These are phyloP conservation scores for Petrocephalus microphthalmus DNA, from an alignment of 2,113 vertebrate species.

Conservation along the genomic window DNA sequence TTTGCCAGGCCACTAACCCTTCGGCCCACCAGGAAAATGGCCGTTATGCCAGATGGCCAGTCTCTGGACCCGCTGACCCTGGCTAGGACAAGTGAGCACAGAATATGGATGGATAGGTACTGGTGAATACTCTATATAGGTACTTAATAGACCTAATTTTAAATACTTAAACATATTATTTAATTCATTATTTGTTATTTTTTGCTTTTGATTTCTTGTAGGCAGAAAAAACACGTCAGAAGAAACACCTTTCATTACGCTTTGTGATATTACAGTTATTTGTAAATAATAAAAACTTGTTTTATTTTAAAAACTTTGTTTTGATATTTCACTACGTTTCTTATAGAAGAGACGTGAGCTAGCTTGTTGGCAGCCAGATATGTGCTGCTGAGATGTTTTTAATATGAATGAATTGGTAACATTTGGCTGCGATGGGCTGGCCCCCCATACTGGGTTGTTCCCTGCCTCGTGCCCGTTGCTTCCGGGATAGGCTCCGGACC, in stretches of 20 bases:
- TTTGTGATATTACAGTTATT: too few species aligned
- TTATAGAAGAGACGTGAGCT: too few species aligned
- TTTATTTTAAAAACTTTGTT: too few species aligned
- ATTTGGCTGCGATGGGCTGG: too few species aligned
- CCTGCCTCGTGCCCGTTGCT: too few species aligned
- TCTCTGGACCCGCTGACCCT: not conserved
- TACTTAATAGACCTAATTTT: not conserved
- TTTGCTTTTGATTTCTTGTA: not conserved
- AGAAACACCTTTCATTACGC: not conserved
- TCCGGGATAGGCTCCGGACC: too few species aligned
- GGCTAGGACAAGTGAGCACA: not conserved
- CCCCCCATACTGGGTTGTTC: too few species aligned
- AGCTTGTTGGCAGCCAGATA: too few species aligned
- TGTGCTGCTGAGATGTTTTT: too few species aligned
- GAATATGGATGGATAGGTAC: not conserved
- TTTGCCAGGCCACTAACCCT: not conserved
- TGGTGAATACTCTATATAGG: not conserved
- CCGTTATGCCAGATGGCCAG: not conserved
- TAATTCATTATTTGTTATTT: not conserved
- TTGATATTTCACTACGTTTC: too few species aligned
- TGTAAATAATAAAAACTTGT: too few species aligned
- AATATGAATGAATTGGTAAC: too few species aligned
- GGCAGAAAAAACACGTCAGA: not conserved
- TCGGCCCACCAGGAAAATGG: not conserved
- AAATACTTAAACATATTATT: not conserved